Evolutionary conservation across 2,113 vertebrate genomes (phyloP), one percentile per base, ranked within the genome.

Genomic region (Callocephalon fimbriatum): DNA sequence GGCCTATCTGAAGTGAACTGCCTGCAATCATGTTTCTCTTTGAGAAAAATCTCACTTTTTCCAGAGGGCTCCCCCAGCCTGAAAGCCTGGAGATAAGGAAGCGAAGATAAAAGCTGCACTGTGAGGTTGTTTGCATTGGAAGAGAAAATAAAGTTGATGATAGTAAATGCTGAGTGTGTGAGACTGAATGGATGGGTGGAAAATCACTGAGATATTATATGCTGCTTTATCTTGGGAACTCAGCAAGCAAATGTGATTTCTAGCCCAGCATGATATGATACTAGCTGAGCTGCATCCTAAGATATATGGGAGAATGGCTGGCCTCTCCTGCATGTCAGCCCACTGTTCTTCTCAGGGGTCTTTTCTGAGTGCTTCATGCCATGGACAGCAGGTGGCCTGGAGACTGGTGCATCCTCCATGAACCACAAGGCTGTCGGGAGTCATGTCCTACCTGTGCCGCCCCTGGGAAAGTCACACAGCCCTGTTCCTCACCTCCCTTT

Each of bases 51-150:
- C 91, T 92, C 92, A 95, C 62, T 96, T 97, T 97, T 97, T 97
- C 97, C 96, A 95, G 73, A 87, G 97, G 61, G 86, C 40, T 96
- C 88, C 95, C 88, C 51, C 44, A 89, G 79, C 86, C 95, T 95
- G 97, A 96, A 97, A 97, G 95, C 96, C 96, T 95, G 97, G 80
- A 95, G 96, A 97, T 97, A 97, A 96, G 83, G 51, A 95, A 50
- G 37, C 1, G 3, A 87, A 95, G 96, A 97, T 97, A 96, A 97
- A 93, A 58, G 80, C 76, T 68, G 80, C 1, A 4, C 94, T 94
- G 44, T 61, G 62, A 54, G 68, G 91, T 73, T 97, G 96, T 97
- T 97, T 97, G 92, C 80, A 70, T 85, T 97, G 95, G 97, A 97
- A 95, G 96, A 95, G 96, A 97, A 95, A 97, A 94, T 89, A 89